A percentile compares a stretch with the other conserved stretches of the same genome.
Conservation (phyloP, 2,113 vertebrate genomes). For the Gyps fulvus region DNA sequence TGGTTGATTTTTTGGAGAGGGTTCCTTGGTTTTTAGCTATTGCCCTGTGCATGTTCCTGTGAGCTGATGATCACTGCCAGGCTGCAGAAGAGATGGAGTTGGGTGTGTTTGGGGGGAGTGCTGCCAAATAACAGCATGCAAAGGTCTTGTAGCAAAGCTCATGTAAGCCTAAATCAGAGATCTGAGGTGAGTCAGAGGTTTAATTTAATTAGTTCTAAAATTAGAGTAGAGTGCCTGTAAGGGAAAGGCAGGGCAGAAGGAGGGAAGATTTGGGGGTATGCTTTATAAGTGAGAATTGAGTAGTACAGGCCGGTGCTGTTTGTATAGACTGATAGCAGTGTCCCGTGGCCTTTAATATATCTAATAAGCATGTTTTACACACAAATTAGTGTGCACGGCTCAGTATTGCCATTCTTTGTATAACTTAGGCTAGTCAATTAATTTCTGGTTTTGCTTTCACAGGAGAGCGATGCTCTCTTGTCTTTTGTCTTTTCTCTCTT, state of each 20-base stretch:
- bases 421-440: neutral
- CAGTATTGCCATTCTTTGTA: neutral
- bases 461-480: neutral
- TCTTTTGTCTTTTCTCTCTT: neutral
- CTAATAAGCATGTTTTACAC: neutral
- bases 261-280: neutral
- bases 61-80: neutral
- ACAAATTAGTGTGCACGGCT: neutral
- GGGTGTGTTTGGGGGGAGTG: neutral
- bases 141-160: neutral
- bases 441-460: neutral
- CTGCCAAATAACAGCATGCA: neutral
- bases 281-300: neutral
- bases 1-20: neutral
- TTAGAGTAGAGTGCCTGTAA: neutral
- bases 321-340: neutral
- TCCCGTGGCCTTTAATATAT: neutral
- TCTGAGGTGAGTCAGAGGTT: constrained; percentile 15
- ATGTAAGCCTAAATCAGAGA: neutral
- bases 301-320: neutral
- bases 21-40: neutral
- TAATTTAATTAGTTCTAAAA: constrained; percentile 25
- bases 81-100: neutral
- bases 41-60: neutral
- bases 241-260: neutral